Evolutionary conservation across 92 coral and sea anemone genomes (phyloP), one percentile per base, ranked within the genome.

Genomic region (Anthopleura xanthogrammica): DNA sequence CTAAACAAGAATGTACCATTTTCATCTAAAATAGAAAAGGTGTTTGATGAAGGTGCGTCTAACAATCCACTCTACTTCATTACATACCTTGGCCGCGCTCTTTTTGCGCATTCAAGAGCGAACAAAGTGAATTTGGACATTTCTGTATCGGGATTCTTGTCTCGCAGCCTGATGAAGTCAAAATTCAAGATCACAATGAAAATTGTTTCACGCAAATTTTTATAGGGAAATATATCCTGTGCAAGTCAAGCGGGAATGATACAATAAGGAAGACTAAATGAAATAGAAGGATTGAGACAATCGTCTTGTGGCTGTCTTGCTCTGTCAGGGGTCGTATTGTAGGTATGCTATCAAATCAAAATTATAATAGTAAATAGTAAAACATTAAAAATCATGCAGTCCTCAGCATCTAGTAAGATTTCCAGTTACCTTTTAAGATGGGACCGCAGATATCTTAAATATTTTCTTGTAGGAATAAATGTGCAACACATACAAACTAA

Each of bases 401-500:
- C 7, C 10, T 14, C 14, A 56, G 20, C 39, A 41, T 17, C 36
- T 52, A 14, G 20, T 6, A 29, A 64, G 36, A 29, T 29, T 29
- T 29, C 36, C 36, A 29, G 92, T 80, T 82, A 96, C 99, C 99
- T 93, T 86, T 92, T 95, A 76, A 97, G 71, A 83, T 94, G 98
- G 29, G 90, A 89, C 75, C 99, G 86, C 65, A 97, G 82, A 76
- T 97, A 94, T 58, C 99, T 85, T 23, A 97, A 91, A 75, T 94
- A 94, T 85, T 97, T 97, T 87, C 99, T 90, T 5, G 98, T 78
- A 36, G 99, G 99, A 52, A 97, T 87, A 79, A 97, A 97, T 12
- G 99, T 97, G 64, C 99, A 97, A 62, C 99, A 97, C 99, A 97
- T 94, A 74, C 99, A 97, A 19, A 97, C 98, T 77, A 97, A 78